Base-by-base conservation (phyloP, 2,888 invertebrate genomes). In the Polylopha cassiicola region DNA sequence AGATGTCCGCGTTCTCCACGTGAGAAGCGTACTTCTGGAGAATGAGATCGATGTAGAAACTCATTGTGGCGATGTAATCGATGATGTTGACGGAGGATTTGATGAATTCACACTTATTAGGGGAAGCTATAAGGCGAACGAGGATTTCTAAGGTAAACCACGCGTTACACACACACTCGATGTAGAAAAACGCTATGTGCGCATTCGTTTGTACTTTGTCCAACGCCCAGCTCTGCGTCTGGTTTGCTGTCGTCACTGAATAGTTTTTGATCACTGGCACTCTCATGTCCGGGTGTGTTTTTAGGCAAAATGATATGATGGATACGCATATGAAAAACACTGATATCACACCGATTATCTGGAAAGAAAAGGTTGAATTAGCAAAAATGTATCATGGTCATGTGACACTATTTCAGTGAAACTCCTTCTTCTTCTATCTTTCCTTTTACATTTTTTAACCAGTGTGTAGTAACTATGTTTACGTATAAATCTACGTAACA, bases 321-420 rank as follows among this genome's bases (percentile, higher is more conserved):
- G 99, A 99, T 56, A 98, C 95, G 87, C 98, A 97, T 81, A 99
- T 99, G 91, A 99, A 99, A 89, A 99, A 98, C 69, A 99, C 98
- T 55, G 98, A 99, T 75, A 98, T 92, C 53, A 98, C 94, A 60
- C 98, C 98, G 75, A 99, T 95, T 65, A 98, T 94, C 98, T 99
- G 92, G 23, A 89, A 90, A 61, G 49, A 64, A 68, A 61, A 44
- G 32, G 37, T 37, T 23, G 3, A 6, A 6, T 13, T 30, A 20
- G n/a, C n/a, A 4, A 22, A 15, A 31, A 9, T 31, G 20, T 9
- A 5, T n/a, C n/a, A n/a, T n/a, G n/a, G n/a, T n/a, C n/a, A n/a
- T n/a, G n/a, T n/a, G n/a, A n/a, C n/a, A n/a, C n/a, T n/a, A n/a
- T n/a, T n/a, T n/a, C n/a, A n/a, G n/a, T n/a, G n/a, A n/a, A n/a